Base-by-base conservation (phyloP, 1,140 invertebrate species). In the Heliothis virescens region DNA sequence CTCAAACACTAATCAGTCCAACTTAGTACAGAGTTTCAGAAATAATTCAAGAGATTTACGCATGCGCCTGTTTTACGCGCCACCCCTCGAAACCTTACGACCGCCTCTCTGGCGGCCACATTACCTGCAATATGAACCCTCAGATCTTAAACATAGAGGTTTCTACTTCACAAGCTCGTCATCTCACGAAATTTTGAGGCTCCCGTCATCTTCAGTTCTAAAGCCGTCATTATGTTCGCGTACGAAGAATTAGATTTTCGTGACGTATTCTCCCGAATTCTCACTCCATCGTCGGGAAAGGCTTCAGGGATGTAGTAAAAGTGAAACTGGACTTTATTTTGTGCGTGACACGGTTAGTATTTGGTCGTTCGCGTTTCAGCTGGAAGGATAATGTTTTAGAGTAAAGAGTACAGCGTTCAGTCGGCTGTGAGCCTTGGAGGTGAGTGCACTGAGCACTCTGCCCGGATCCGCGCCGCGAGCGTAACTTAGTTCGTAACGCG, bases 1-100 rank as follows among this genome's bases (percentile, higher is more conserved):
- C 63, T 55, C 15, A 62, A 80, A 82, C 75, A 69, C 81, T 84
- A 86, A 86, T 88, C 82, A 75, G 82, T 85, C 83, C 53, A 81
- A 65, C 76, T 76, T 81, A 91, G 80, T 89, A 90, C 76, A 83
- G 80, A 91, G 83, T 93, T 92, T 89, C 82, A 84, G 82, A 86
- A 90, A 91, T 90, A 86, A 88, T 90, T 89, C 80, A 90, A 85
- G 85, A 85, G 85, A 87, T 81, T 86, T 86, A 94, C 93, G 93
- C 93, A 94, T 94, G 93, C 93, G 93, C 92, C 89, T 79, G 77
- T 84, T 85, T 85, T 91, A 92, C 91, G 93, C 93, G 88, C 93
- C 93, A 94, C 93, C 93, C 93, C 93, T 92, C 81, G 83, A 83
- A 90, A 83, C 88, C 90, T 90, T 93, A 94, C 91, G 92, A 94